Conservation (phyloP, 2,888 invertebrate genomes). For the Megaustenia siamemsis region DNA sequence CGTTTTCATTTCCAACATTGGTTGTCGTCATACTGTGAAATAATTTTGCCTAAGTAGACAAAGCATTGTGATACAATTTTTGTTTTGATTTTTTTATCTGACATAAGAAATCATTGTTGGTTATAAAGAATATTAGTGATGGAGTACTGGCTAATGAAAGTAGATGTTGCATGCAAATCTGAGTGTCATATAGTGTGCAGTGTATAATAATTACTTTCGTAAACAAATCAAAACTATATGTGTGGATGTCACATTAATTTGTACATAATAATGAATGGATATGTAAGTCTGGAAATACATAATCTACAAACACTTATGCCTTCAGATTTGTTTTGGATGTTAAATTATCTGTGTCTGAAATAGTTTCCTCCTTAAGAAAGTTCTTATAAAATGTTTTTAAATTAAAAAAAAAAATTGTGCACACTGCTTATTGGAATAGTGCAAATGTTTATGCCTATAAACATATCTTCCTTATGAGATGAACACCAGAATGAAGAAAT, state of each 20-base stretch:
- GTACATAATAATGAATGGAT: slow-evolving; percentile 17
- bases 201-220: not conserved
- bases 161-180: not conserved
- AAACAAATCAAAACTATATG: not conserved
- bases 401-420: too few relatives aligned
- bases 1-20: too few relatives aligned
- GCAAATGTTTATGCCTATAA: too few relatives aligned
- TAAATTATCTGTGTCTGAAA: too few relatives aligned
- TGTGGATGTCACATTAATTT: slow-evolving; percentile 18
- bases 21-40: too few relatives aligned
- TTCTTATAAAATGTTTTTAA: too few relatives aligned
- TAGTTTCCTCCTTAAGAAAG: too few relatives aligned
- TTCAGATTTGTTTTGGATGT: too few relatives aligned
- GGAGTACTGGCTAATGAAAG: not conserved
- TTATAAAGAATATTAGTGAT: not conserved
- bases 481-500: too few relatives aligned
- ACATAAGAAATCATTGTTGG: not conserved
- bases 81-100: not conserved
- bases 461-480: too few relatives aligned
- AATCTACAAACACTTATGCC: slow-evolving; percentile 11
- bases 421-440: too few relatives aligned
- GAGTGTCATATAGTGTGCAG: not conserved
- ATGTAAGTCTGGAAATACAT: slow-evolving; percentile 34
- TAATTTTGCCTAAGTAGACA: not conserved
- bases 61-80: not conserved